Evolutionary conservation across 2,113 vertebrate species (phyloP), one percentile per base, ranked within the genome.

Genomic region (Parus major): DNA sequence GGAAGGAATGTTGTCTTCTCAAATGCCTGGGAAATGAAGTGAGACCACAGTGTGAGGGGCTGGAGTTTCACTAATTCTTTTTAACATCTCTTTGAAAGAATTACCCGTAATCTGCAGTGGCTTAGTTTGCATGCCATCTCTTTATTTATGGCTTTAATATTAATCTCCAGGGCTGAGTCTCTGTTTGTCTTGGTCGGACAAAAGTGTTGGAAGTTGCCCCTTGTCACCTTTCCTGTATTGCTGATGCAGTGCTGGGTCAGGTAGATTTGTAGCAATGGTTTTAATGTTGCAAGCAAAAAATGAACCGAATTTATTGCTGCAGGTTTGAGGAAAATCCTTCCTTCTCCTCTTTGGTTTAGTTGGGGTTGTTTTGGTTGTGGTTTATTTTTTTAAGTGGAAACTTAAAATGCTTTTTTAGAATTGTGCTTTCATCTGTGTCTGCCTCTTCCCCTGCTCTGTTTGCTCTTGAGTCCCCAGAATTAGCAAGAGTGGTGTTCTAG

Each of bases 401-500:
- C 49, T 77, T 82, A 23, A 72, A 82, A 82, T 80, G 61, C 56
- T 53, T 61, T 86, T 95, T 93, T 57, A 79, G 57, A 85, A 79
- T 75, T 55, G 59, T 44, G 31, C 79, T 93, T 97, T 95, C 92
- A 90, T 91, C 82, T 91, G 21, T 88, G 61, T 82, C 80, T 93
- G 88, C 33, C 75, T 88, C 73, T 91, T 93, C 35, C 70, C 27
- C 61, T 95, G 35, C 33, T 80, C 71, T 97, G 81, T 97, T 97
- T 95, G 77, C 65, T 69, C 46, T 76, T n/a, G 36, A 83, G 77
- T 96, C 82, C 92, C 76, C 95, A 90, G 36, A 92, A 87, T 97
- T 93, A 95, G 84, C 57, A 84, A 91, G 71, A 91, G 31, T 85
- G 64, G 90, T 86, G 90, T 95, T 90, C 86, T 92, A 86, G 86